phyloP scores from a whole-genome alignment of 1,140 invertebrate species.

The Drepana arcuata region DNA sequence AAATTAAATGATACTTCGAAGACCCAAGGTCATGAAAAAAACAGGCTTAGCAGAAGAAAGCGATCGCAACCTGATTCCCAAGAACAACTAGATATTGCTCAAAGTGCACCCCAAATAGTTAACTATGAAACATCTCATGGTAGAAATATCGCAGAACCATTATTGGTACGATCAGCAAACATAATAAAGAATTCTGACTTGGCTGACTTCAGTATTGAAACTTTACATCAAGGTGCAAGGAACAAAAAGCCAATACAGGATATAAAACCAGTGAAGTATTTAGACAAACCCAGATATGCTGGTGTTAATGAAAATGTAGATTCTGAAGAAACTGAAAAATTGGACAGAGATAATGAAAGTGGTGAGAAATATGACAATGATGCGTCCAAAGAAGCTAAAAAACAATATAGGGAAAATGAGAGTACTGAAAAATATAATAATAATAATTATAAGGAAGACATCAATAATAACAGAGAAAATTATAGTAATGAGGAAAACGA shows the following conservation, averaged over 20 bases:
- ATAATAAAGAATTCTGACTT: conserved; percentile 31
- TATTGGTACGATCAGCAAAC: conserved; percentile 16
- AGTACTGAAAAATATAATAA: conserved; percentile 3
- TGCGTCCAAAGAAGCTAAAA: conserved; percentile 4
- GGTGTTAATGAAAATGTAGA: conserved; percentile 1
- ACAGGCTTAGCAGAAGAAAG: conserved; percentile 40
- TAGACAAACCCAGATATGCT: too few species aligned
- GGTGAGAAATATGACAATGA: conserved; percentile 1
- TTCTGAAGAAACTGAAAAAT: conserved; percentile 2
- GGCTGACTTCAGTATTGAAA: conserved; percentile 54
- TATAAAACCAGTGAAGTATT: conserved; percentile 3
- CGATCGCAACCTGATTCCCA: conserved; percentile 19
- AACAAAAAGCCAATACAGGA: conserved; percentile 8
- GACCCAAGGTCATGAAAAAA: conserved; percentile 33
- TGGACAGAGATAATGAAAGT: conserved; percentile 5
- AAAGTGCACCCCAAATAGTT: conserved; percentile 21
- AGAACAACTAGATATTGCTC: neutral
- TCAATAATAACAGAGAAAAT: conserved; percentile 1
- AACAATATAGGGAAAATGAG: neutral
- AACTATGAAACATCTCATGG: conserved; percentile 35
- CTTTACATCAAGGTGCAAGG: conserved; percentile 20
- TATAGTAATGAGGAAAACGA: conserved; percentile 1
- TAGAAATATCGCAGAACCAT: conserved; percentile 17
- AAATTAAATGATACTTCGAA: conserved; percentile 22
- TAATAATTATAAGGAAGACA: conserved; percentile 2